Evolutionary conservation across 1,140 invertebrate species (phyloP).

Genomic region (Coenobita brevimanus): DNA sequence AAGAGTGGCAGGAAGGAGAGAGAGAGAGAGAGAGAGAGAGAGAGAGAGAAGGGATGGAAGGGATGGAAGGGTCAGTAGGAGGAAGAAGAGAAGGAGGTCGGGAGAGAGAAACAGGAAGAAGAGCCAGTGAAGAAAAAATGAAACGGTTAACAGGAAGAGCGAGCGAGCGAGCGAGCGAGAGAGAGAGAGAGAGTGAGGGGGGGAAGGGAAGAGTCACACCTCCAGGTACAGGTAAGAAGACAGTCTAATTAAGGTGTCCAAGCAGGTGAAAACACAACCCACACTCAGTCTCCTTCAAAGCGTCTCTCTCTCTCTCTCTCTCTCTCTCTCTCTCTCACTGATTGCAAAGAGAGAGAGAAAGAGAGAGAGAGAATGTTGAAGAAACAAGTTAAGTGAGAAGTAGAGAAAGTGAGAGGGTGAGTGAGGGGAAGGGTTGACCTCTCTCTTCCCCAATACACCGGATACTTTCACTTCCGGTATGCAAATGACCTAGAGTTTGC

Average conservation of each 20-base stretch:
- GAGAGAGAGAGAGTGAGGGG: not conserved
- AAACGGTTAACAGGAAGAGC: not conserved
- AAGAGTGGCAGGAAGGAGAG: constrained; percentile 17
- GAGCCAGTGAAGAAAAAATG: not conserved
- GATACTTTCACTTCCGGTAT: too few species aligned
- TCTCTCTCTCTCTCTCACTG: too few species aligned
- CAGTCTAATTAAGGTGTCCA: too few species aligned
- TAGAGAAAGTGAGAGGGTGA: not conserved
- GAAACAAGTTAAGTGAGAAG: not conserved
- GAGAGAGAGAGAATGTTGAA: constrained; percentile 5
- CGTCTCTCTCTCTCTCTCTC: too few species aligned
- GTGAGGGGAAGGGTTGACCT: not conserved
- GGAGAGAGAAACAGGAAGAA: constrained; percentile 35
- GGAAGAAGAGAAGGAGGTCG: constrained; percentile 24
- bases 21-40: constrained; percentile 12
- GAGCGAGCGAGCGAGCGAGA: not conserved
- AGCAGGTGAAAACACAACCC: too few species aligned
- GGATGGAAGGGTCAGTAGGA: not conserved
- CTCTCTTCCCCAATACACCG: too few species aligned
- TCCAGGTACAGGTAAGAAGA: not conserved
- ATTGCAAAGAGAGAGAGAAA: constrained; percentile 16
- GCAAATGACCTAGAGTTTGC: too few species aligned
- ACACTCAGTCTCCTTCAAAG: too few species aligned
- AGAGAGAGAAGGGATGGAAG: not conserved
- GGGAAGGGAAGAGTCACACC: not conserved